These are phyloP conservation scores for Toxostoma redivivum DNA, from an alignment of 2,113 vertebrate species.

Conservation along the genomic window DNA sequence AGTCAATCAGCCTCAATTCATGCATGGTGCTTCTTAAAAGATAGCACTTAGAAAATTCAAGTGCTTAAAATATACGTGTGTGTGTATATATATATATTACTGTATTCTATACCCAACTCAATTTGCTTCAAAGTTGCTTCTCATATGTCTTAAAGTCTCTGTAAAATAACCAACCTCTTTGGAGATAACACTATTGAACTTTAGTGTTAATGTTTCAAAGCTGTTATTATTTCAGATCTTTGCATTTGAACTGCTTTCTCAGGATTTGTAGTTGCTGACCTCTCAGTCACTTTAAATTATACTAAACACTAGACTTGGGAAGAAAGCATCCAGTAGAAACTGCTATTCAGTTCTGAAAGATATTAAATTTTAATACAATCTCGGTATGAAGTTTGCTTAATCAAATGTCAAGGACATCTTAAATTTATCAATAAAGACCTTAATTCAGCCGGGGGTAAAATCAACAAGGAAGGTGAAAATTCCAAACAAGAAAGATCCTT, in stretches of 20 bases:
- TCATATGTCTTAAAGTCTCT: neutral
- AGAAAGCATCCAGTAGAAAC: conserved; percentile 5
- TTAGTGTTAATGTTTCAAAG: neutral
- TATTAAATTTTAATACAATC: conserved; percentile 48
- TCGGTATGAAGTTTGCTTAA: conserved; percentile 47
- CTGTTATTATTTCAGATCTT: neutral
- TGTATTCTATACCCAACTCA: neutral
- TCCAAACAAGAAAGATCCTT: neutral
- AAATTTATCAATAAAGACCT: conserved; percentile 50
- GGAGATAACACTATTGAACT: neutral
- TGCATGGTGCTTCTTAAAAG: neutral
- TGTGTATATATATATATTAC: neutral
- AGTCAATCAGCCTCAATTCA: neutral
- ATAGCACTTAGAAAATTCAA: neutral
- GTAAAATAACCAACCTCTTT: neutral
- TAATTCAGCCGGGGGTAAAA: conserved; percentile 39
- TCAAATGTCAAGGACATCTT: conserved; percentile 53
- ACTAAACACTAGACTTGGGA: neutral
- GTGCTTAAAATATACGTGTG: neutral
- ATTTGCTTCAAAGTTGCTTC: neutral
- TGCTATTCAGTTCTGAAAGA: conserved; percentile 6
- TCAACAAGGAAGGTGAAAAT: conserved; percentile 20
- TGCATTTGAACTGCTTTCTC: neutral
- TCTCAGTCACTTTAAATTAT: neutral
- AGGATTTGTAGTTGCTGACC: neutral